Evolutionary conservation across 2,888 invertebrate genomes (phyloP), one percentile per base, ranked within the genome.

Genomic region (Euphydryas editha): DNA sequence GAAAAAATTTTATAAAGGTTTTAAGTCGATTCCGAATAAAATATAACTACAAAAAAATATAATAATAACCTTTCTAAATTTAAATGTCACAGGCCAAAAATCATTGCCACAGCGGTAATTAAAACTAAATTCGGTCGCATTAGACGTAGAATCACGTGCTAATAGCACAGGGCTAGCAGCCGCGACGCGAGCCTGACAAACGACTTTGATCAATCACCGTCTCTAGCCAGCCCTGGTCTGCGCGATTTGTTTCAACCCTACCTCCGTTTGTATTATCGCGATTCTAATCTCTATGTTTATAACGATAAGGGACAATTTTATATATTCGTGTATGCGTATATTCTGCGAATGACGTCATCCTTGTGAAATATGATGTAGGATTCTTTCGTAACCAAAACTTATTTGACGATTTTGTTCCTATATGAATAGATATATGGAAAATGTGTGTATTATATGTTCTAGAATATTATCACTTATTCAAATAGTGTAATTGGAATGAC

Each of bases 131-230:
- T 89, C 84, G 80, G 80, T 77, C 59, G 82, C 84, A 89, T 90
- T 90, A 90, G 85, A 82, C 80, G 77, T 85, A 85, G 87, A 88
- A 88, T 89, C 87, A 90, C 84, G 87, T 90, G 89, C 86, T 88
- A 89, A 90, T 89, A 85, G 86, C 86, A 76, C 82, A 85, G 85
- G 86, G 86, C 85, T 85, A 82, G 81, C 85, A 81, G 84, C 85
- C 86, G 88, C 87, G 86, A 89, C 86, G 86, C 86, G 90, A 90
- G 90, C 84, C 83, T 90, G 90, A 90, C 90, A 88, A 90, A 90
- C 88, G 88, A 89, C 88, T 89, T 88, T 87, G 90, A 91, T 91
- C 90, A 91, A 91, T 91, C 91, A 91, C 86, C 74, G 84, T 83
- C 87, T 85, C 85, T 81, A 85, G 84, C 80, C 85, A 82, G 85